Percentiles rank a stretch among this genome's conserved stretches.
These are phyloP conservation scores for Antennarius striatus DNA, from an alignment of 2,113 vertebrate species.

Conservation along the genomic window DNA sequence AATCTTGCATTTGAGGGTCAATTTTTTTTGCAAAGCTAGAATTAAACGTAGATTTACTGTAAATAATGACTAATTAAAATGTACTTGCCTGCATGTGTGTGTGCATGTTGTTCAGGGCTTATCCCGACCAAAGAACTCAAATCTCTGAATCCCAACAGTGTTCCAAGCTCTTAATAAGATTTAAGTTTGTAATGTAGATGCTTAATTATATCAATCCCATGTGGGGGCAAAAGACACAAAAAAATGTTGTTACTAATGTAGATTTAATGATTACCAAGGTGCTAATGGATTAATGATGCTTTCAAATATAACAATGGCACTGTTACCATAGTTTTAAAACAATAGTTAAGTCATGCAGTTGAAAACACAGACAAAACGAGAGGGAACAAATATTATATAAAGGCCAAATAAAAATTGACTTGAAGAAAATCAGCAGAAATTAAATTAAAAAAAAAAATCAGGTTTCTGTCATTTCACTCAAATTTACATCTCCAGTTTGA, in stretches of 20 bases:
- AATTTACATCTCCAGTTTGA: too few species aligned
- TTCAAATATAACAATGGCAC: conserved; percentile 18
- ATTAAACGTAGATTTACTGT: conserved; percentile 24
- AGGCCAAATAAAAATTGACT: neutral
- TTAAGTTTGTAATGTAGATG: conserved; percentile 65
- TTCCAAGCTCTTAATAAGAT: conserved; percentile 67
- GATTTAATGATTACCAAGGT: conserved; percentile 45
- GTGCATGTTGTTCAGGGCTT: conserved; percentile 18
- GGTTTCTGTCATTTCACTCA: too few species aligned
- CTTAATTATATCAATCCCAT: conserved; percentile 54
- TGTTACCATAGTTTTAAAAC: neutral
- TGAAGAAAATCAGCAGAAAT: too few species aligned
- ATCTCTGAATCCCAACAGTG: conserved; percentile 38
- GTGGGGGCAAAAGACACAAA: conserved; percentile 26
- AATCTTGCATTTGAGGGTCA: conserved; percentile 3
- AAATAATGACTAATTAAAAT: conserved; percentile 31
- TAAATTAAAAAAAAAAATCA: too few species aligned
- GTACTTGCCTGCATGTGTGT: neutral
- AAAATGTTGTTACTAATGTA: conserved; percentile 39
- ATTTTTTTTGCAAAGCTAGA: neutral
- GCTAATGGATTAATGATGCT: conserved; percentile 31
- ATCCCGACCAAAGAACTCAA: conserved; percentile 30
- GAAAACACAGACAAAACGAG: too few species aligned
- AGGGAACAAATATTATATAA: too few species aligned
- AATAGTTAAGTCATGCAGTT: neutral